Base-by-base conservation (phyloP, 2,888 invertebrate genomes). In the Morpho achilles region DNA sequence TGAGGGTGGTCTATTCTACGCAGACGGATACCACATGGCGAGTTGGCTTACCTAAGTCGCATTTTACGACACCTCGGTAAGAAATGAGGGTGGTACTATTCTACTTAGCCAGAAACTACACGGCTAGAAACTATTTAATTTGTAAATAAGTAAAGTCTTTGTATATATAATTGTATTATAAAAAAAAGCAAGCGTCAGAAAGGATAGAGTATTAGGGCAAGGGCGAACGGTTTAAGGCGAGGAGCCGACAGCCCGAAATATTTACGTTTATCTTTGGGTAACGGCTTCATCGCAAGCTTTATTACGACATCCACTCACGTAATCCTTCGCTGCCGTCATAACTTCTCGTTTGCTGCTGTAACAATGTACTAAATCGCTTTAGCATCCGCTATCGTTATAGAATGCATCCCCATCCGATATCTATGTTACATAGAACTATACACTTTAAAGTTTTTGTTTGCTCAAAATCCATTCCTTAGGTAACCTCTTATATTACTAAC, bases 281-380 rank as follows among this genome's bases (percentile, higher is more conserved):
- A 89, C 87, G 87, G 87, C 89, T 89, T 89, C 88, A 90, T 89
- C 87, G 87, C 88, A 86, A 89, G 89, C 90, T 90, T 89, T 90
- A 90, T 90, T 89, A 88, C 88, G 84, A 85, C 89, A 89, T 89
- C 90, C 89, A 89, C 90, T 90, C 88, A 88, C 89, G 89, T 90
- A 88, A 89, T 88, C 88, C 87, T 85, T 86, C 81, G 81, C 76
- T 80, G 81, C 81, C 83, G 85, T 89, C 89, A 90, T 90, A 90
- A 90, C 87, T 89, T 79, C 87, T 89, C 85, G 87, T 90, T 88
- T 88, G 85, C 80, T 79, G 79, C 76, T 76, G 81, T 77, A 86
- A 87, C 87, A 87, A 82, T 86, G 87, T 87, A 81, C 80, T 83
- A 83, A 80, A 83, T 74, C 73, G 81, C 75, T 82, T 80, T 82